These are phyloP conservation scores for Falco punctatus DNA, from an alignment of 2,113 vertebrate genomes.

Conservation along the genomic window DNA sequence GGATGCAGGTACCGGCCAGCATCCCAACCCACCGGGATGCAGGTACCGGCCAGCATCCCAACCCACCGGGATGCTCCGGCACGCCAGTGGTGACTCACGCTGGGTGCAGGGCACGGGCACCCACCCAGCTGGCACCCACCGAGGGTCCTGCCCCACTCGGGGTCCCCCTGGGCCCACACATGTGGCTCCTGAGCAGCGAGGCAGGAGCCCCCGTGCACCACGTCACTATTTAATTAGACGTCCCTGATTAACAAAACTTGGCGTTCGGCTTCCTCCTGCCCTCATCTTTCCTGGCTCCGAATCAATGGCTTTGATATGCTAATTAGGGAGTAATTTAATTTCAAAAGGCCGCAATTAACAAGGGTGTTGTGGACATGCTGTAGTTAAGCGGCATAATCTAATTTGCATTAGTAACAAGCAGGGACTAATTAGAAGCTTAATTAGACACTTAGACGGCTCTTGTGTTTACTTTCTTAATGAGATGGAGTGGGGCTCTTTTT, in stretches of 20 bases:
- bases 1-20: neutral
- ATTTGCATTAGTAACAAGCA: slow-evolving; percentile 99
- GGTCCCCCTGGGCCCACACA: neutral
- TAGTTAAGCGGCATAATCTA: slow-evolving; percentile 99
- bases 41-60: neutral
- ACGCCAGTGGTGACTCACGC: rapidly evolving
- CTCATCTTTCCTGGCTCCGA: slow-evolving; percentile 87
- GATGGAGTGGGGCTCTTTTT: slow-evolving; percentile 88
- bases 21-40: rapidly evolving
- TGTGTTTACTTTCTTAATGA: slow-evolving; percentile 99
- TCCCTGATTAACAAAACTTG: slow-evolving; percentile 99
- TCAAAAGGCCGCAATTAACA: slow-evolving; percentile 99
- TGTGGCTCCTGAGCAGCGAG: neutral
- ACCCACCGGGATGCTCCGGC: neutral
- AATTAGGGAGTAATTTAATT: slow-evolving; percentile 99
- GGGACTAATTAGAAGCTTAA: slow-evolving; percentile 99
- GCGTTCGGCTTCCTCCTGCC: slow-evolving; percentile 92
- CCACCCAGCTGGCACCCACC: neutral
- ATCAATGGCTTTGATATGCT: slow-evolving; percentile 99
- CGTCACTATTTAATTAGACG: slow-evolving; percentile 96
- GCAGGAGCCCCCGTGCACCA: slow-evolving; percentile 67
- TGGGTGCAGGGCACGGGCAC: neutral
- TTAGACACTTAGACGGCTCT: slow-evolving; percentile 99
- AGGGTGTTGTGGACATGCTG: slow-evolving; percentile 99
- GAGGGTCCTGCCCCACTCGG: neutral